Evolutionary conservation across 2,113 vertebrate species (phyloP), one percentile per base, ranked within the genome.

Genomic region (Salvelinus alpinus): DNA sequence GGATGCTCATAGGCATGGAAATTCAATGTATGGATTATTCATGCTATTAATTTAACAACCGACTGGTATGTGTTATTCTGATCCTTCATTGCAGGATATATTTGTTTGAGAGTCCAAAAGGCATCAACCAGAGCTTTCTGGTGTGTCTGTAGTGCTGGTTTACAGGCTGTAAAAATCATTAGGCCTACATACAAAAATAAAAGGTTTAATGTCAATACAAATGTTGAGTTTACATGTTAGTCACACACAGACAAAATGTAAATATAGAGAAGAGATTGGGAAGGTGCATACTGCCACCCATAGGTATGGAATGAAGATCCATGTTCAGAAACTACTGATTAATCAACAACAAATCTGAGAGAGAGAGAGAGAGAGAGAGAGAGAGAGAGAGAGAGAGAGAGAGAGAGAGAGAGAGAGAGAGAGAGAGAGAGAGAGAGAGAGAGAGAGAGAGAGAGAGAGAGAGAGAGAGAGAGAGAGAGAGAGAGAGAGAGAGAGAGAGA

Each of bases 231-330:
- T 18, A 13, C 51, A 57, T 13, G 34, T 38, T 38, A 38, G 34
- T 38, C 34, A 38, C 7, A 38, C 34, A 38, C 34, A 38, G 51
- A 13, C 51, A 57, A 57, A 5, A 57, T 7, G 51, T 57, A 1
- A 57, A 57, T 18, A 13, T 57, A 18, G 51, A 44, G 24, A 72
- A 25, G 3, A 3, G n/a, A 64, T 24, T 65, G 47, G 68, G 66
- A 70, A 79, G 74, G 67, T 62, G 47, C 72, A 79, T 64, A 22
- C 69, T 80, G 51, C 59, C 60, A 73, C 54, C 69, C 75, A 73
- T 62, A 81, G 69, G 73, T 72, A 72, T 20, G 47, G 25, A 74
- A 64, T 70, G 64, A 75, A 24, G 65, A 67, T 44, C 70, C 38
- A 78, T 67, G 20, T 22, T 25, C 14, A 62, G 7, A 7, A n/a